Evolutionary conservation across 2,888 invertebrate species (phyloP).

Genomic region (Toxonevra muliebris): DNA sequence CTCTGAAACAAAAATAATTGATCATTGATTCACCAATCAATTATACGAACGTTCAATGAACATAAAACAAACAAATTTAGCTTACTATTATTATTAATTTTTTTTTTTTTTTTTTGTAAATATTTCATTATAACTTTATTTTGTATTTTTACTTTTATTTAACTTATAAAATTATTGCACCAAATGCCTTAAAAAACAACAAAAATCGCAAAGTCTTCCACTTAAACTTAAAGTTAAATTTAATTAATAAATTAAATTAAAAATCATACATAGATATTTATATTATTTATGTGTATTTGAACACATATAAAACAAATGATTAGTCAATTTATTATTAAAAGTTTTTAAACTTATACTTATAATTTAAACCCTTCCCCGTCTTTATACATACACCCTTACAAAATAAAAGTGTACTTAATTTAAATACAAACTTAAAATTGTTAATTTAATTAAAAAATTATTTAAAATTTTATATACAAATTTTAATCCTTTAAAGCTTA

Average conservation of each 20-base stretch:
- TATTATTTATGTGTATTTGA: conserved; percentile 10
- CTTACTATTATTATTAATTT: not conserved
- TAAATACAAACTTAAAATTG: conserved; percentile 24
- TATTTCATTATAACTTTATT: not conserved
- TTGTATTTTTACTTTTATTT: not conserved
- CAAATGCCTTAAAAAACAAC: conserved; percentile 40
- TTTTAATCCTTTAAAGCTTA: conserved; percentile 8
- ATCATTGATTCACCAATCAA: too few relatives aligned
- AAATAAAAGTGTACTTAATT: conserved; percentile 37
- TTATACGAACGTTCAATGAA: too few relatives aligned
- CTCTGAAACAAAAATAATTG: too few relatives aligned
- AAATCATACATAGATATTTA: not conserved
- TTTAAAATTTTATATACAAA: conserved; percentile 8
- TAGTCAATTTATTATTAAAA: conserved; percentile 30
- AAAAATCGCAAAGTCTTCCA: conserved; percentile 46
- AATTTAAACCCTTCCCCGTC: not conserved
- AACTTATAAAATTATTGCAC: conserved; percentile 4
- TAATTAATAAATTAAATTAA: not conserved
- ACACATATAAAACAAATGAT: conserved; percentile 16
- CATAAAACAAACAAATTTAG: too few relatives aligned
- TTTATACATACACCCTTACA: not conserved
- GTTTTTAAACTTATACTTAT: not conserved
- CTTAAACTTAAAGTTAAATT: conserved; percentile 18
- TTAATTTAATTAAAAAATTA: conserved; percentile 9
- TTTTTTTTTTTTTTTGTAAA: conserved; percentile 1